These are phyloP conservation scores for Tholera decimalis DNA, from an alignment of 2,888 invertebrate genomes.

Conservation along the genomic window DNA sequence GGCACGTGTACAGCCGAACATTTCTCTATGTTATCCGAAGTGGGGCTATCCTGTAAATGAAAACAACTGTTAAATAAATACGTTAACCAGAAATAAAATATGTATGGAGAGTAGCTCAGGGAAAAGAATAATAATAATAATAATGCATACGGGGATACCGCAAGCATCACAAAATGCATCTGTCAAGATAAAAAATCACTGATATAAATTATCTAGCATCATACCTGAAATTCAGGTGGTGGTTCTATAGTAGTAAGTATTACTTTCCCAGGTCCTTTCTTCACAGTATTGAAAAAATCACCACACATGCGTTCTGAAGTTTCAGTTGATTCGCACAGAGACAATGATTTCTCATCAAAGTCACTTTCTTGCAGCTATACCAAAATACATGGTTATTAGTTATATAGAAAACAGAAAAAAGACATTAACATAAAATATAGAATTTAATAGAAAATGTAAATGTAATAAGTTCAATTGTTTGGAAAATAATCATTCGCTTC, in stretches of 20 bases:
- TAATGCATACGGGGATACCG: too few relatives aligned
- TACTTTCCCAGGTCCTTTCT: slow-evolving; percentile 94
- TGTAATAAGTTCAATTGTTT: not conserved
- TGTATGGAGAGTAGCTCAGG: too few relatives aligned
- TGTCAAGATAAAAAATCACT: not conserved
- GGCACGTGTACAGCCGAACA: slow-evolving; percentile 75
- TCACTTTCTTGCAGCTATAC: slow-evolving; percentile 95
- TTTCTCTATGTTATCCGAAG: slow-evolving; percentile 70
- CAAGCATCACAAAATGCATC: not conserved
- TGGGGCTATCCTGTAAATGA: slow-evolving; percentile 83
- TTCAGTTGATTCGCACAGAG: slow-evolving; percentile 95
- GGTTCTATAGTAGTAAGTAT: slow-evolving; percentile 94
- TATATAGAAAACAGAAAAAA: not conserved
- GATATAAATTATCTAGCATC: slow-evolving; percentile 6
- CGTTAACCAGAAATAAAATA: not conserved
- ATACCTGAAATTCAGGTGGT: slow-evolving; percentile 96
- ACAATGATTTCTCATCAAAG: slow-evolving; percentile 94
- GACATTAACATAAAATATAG: not conserved
- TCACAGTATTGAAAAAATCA: slow-evolving; percentile 96
- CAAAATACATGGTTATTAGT: slow-evolving; percentile 10
- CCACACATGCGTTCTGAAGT: slow-evolving; percentile 95
- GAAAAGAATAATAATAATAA: not conserved
- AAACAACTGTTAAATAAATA: slow-evolving; percentile 10
- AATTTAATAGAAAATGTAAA: not conserved
- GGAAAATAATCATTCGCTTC: slow-evolving; percentile 13